phyloP scores from a whole-genome alignment of 2,797 vertebrate genomes.

The Adrianichthys oophorus region DNA sequence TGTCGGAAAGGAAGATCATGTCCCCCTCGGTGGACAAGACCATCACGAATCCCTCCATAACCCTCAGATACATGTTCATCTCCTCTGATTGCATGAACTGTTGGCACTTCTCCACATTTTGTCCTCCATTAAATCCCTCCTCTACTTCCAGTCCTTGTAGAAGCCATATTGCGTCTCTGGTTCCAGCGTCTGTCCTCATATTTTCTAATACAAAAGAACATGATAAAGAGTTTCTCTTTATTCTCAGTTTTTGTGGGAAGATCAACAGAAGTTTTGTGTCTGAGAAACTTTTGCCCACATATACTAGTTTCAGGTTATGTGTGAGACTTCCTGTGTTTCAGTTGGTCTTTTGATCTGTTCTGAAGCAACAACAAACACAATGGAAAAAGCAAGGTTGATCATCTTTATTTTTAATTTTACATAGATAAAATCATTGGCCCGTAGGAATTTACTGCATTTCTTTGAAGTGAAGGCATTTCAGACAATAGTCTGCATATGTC shows the following conservation, averaged over 20 bases:
- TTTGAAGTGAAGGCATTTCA: too few species aligned
- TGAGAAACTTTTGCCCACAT: background rate
- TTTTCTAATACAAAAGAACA: conserved; percentile 14
- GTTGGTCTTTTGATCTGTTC: too few species aligned
- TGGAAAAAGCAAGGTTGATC: too few species aligned
- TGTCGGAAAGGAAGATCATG: conserved; percentile 94
- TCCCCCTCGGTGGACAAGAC: conserved; percentile 92
- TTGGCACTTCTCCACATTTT: background rate
- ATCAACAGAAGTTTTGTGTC: conserved; percentile 16
- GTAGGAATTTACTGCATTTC: too few species aligned
- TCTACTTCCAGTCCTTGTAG: background rate
- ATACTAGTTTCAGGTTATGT: conserved; percentile 6
- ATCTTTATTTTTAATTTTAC: too few species aligned
- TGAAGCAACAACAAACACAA: too few species aligned
- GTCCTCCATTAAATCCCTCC: background rate
- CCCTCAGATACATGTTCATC: conserved; percentile 87
- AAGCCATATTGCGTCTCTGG: background rate
- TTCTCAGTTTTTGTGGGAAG: conserved; percentile 2
- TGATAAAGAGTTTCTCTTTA: background rate
- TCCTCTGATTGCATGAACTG: conserved; percentile 53
- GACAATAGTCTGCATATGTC: too few species aligned
- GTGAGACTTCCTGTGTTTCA: conserved; percentile 23
- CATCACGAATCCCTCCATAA: conserved; percentile 93
- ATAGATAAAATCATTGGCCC: too few species aligned
- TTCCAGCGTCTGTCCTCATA: background rate